Evolutionary conservation across 2,113 vertebrate species (phyloP), one percentile per base, ranked within the genome.

Genomic region (Todiramphus saurophagus): DNA sequence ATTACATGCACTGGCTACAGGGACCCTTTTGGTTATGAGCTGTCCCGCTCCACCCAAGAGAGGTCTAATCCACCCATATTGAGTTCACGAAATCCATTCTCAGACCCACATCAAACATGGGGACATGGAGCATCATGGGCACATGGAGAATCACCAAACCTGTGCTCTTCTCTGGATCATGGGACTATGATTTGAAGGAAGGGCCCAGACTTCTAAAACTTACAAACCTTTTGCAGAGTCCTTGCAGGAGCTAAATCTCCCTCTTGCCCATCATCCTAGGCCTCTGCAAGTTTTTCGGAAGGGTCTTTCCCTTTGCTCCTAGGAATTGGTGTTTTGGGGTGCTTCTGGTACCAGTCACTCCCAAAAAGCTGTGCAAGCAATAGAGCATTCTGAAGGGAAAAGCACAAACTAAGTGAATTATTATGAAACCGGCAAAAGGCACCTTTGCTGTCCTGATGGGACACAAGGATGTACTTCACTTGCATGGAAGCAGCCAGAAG

Each of bases 41-140:
- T 60, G 41, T 33, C 23, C 51, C 50, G 16, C 11, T 27, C 17
- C n/a, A 39, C 27, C 41, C 3, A 0, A 43, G 13, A 63, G 19
- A 31, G 25, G 21, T 19, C 59, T 28, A 25, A 72, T 50, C 7
- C 28, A 56, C 9, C 28, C 41, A 19, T 11, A 18, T 0, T 0
- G 11, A 53, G 10, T 64, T 69, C 13, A 11, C 11, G 3, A 74
- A 74, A 39, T 6, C 33, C 41, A 28, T 41, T 50, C 35, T 63
- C 18, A 66, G 16, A 51, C 16, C 28, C 33, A 78, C 51, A 35
- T 30, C 31, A n/a, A 55, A 5, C n/a, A 67, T 2, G 2, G 11
- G 9, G 33, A 37, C 4, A 4, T 1, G 5, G 17, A 78, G 4
- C 70, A 73, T 24, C 78, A 33, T 2, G 2, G 11, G 9, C 30